Conservation (phyloP, 2,888 invertebrate species). For the Diaphora mendica region DNA sequence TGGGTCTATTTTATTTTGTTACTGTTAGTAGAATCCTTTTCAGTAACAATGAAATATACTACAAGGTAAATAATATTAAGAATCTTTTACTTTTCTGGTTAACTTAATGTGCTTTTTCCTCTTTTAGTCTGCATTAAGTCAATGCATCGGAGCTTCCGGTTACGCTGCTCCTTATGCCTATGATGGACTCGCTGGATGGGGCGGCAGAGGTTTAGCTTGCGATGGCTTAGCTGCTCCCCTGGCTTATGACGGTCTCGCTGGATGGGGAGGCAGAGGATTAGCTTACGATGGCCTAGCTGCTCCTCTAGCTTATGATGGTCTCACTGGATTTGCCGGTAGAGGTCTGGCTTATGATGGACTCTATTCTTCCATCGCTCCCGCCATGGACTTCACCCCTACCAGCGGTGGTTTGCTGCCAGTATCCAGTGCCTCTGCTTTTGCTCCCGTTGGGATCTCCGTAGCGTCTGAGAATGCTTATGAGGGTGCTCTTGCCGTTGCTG, state of each 20-base stretch:
- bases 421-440: slow-evolving; percentile 32
- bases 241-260: neutral
- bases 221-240: neutral
- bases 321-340: neutral
- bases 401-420: slow-evolving; percentile 34
- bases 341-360: slow-evolving; percentile 1
- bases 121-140: slow-evolving; percentile 7
- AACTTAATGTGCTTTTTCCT: neutral
- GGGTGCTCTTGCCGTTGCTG: slow-evolving; percentile 32
- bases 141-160: slow-evolving; percentile 25
- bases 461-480: slow-evolving; percentile 44
- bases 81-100: too few relatives aligned
- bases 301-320: neutral
- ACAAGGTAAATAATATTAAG: too few relatives aligned
- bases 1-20: too few relatives aligned
- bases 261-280: neutral
- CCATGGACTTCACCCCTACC: slow-evolving; percentile 30
- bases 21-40: too few relatives aligned
- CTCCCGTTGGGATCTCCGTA: slow-evolving; percentile 57
- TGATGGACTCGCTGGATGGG: too few relatives aligned
- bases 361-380: slow-evolving; percentile 44
- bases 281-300: slow-evolving; percentile 33
- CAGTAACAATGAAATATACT: too few relatives aligned
- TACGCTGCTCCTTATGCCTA: neutral
- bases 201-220: neutral